Percentiles rank a stretch among this genome's conserved stretches.
These are phyloP conservation scores for Chorisops tibialis DNA, from an alignment of 2,888 invertebrate genomes.

Conservation along the genomic window DNA sequence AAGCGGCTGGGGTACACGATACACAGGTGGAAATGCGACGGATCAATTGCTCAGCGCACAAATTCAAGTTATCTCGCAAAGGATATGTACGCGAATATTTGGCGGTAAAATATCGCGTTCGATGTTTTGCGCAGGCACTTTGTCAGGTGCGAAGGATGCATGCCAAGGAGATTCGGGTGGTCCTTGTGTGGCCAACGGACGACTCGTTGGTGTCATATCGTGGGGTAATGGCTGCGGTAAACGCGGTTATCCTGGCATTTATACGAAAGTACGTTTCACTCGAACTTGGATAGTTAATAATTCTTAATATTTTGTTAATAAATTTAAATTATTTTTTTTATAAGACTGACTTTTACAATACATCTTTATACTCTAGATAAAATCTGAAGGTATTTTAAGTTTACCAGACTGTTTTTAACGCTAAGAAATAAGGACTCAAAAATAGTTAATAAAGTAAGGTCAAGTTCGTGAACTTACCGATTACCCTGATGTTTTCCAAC, in stretches of 20 bases:
- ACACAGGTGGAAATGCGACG: not conserved
- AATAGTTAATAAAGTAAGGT: no score
- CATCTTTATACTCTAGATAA: no score
- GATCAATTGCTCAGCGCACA: not conserved
- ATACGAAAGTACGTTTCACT: slow-evolving; percentile 35
- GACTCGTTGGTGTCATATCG: not conserved
- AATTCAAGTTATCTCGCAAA: not conserved
- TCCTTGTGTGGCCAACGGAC: not conserved
- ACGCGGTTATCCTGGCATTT: not conserved
- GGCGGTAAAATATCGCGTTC: not conserved
- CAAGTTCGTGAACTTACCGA: no score
- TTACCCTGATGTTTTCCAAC: no score
- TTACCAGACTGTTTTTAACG: no score
- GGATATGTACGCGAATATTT: not conserved
- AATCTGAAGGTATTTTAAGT: no score
- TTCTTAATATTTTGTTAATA: not conserved
- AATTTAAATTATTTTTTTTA: not conserved
- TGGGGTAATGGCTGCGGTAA: slow-evolving; percentile 2
- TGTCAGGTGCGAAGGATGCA: not conserved
- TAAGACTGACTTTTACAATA: not conserved
- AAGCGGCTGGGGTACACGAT: slow-evolving; percentile 17
- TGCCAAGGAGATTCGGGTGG: slow-evolving; percentile 20
- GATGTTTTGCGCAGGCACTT: not conserved
- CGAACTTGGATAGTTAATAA: slow-evolving; percentile 29
- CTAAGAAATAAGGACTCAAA: no score